Conservation (phyloP, 64 coral and sea anemone genomes). For the Stichodactyla helianthus region DNA sequence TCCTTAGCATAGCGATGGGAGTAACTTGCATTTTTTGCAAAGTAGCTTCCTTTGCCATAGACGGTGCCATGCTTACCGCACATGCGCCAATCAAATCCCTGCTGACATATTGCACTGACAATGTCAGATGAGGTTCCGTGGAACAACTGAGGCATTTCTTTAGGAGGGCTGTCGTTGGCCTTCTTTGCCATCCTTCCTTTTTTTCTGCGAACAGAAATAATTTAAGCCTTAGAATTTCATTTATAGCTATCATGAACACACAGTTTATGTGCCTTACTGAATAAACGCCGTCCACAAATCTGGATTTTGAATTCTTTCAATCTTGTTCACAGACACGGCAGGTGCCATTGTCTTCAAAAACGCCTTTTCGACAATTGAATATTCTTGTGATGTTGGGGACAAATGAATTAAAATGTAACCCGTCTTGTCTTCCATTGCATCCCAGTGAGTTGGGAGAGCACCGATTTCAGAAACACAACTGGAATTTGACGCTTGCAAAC, state of each 20-base stretch:
- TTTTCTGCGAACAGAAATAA: conserved; percentile 27
- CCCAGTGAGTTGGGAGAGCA: conserved; percentile 45
- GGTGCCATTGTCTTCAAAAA: conserved; percentile 51
- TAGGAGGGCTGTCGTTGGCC: conserved; percentile 24
- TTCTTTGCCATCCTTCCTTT: conserved; percentile 44
- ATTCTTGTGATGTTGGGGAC: conserved; percentile 43
- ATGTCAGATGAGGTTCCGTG: conserved; percentile 51
- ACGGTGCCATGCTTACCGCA: conserved; percentile 56
- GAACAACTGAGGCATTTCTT: conserved; percentile 52
- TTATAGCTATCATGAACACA: no score
- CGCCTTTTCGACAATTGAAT: conserved; percentile 36
- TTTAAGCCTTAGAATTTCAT: no score
- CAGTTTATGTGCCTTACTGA: conserved; percentile 37
- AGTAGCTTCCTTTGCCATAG: conserved; percentile 71
- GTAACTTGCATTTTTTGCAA: conserved; percentile 52
- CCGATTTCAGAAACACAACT: not conserved
- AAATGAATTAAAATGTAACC: conserved; percentile 20
- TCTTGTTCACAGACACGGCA: conserved; percentile 27
- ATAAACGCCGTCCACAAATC: conserved; percentile 62
- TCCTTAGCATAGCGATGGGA: conserved; percentile 76
- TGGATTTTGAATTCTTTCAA: conserved; percentile 69
- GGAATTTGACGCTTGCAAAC: not conserved
- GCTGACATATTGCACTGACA: conserved; percentile 64
- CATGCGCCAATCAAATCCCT: conserved; percentile 83
- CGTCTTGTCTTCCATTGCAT: conserved; percentile 20